These are phyloP conservation scores for Entelurus aequoreus DNA, from an alignment of 2,113 vertebrate species.

Conservation along the genomic window DNA sequence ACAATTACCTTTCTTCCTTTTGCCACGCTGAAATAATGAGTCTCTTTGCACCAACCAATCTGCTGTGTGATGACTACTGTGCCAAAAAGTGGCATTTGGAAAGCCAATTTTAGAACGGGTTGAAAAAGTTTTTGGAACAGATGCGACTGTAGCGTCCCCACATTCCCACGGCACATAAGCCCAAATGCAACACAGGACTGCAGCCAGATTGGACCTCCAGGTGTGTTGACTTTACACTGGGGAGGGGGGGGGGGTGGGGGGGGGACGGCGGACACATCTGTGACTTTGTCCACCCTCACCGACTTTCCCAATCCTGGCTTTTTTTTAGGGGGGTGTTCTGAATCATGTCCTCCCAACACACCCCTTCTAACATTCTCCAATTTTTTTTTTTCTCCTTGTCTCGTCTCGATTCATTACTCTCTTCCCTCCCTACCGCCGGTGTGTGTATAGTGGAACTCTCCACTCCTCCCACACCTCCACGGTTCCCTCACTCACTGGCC, in stretches of 20 bases:
- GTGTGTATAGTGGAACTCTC: conserved; percentile 22
- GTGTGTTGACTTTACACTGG: conserved; percentile 37
- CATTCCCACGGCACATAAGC: conserved; percentile 8
- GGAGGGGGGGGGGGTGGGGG: conserved; percentile 27
- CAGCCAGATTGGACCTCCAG: conserved; percentile 44
- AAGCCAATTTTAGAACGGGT: neutral
- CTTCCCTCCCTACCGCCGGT: conserved; percentile 15
- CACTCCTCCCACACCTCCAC: conserved; percentile 28
- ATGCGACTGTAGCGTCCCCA: conserved; percentile 26
- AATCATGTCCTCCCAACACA: conserved; percentile 16
- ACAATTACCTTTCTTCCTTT: too few relatives aligned
- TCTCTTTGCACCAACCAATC: too few relatives aligned
- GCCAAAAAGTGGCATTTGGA: neutral
- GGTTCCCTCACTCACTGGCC: conserved; percentile 61
- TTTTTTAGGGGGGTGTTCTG: conserved; percentile 6
- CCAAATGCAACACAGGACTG: conserved; percentile 31
- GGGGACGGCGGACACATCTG: conserved; percentile 56
- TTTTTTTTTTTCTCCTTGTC: neutral
- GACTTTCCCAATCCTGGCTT: conserved; percentile 21
- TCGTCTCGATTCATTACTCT: conserved; percentile 20
- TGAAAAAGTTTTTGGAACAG: conserved; percentile 24
- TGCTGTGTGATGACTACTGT: neutral
- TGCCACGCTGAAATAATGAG: too few relatives aligned
- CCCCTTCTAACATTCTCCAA: neutral
- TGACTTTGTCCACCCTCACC: conserved; percentile 45